phyloP scores from a whole-genome alignment of 2,797 vertebrate genomes.

The Acipenser oxyrinchus region DNA sequence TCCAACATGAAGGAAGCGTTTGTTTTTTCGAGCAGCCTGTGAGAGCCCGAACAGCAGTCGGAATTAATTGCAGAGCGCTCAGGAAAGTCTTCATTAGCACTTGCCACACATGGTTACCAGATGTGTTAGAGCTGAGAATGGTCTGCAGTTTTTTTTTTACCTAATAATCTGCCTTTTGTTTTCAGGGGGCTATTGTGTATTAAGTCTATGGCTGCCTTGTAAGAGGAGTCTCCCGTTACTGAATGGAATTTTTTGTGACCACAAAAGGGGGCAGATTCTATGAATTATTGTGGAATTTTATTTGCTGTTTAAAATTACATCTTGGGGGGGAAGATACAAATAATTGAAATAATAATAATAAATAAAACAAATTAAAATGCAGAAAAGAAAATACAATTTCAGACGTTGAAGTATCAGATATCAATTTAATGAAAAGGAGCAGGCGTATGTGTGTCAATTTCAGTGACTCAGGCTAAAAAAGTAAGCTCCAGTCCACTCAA shows the following conservation, averaged over 20 bases:
- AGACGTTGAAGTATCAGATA: no score
- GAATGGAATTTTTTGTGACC: slow-evolving; percentile 79
- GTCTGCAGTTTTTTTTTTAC: slow-evolving; percentile 51
- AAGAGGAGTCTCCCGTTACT: slow-evolving; percentile 61
- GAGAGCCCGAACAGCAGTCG: slow-evolving; percentile 57
- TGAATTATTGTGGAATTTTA: slow-evolving; percentile 64
- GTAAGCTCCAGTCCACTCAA: no score
- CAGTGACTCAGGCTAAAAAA: no score
- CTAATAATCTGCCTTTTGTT: slow-evolving; percentile 93
- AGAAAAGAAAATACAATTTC: no score
- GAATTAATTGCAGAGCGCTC: slow-evolving; percentile 84
- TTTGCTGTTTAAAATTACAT: slow-evolving; percentile 34
- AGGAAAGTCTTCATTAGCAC: slow-evolving; percentile 96
- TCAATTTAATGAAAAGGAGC: no score
- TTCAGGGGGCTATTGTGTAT: slow-evolving; percentile 70
- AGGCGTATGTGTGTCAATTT: no score
- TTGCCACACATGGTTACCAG: slow-evolving; percentile 92
- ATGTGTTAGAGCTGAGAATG: slow-evolving; percentile 78
- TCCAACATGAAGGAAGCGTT: slow-evolving; percentile 25
- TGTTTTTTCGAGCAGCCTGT: slow-evolving; percentile 36
- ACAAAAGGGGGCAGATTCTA: slow-evolving; percentile 54
- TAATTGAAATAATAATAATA: no score
- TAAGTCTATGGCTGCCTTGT: slow-evolving; percentile 58
- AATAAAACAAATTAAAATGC: no score
- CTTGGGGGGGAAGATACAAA: no score